phyloP scores from a whole-genome alignment of 2,113 vertebrate genomes.

The Pionites leucogaster region DNA sequence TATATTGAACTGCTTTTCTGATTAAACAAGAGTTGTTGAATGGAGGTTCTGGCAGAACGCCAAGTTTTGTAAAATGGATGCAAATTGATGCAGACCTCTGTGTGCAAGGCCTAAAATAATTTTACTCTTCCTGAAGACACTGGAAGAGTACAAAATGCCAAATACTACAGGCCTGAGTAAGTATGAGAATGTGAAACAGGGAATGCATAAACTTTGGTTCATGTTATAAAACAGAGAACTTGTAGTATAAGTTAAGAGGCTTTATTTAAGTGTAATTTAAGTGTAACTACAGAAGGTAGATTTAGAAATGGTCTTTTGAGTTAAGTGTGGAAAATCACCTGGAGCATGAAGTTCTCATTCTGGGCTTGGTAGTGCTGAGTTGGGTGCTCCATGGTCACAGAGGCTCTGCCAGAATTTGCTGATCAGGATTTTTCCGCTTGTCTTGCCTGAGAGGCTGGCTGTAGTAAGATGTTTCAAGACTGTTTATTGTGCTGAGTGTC shows the following conservation, averaged over 20 bases:
- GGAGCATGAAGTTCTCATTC: background rate
- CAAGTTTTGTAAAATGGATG: background rate
- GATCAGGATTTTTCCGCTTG: background rate
- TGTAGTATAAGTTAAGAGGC: background rate
- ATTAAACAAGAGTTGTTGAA: background rate
- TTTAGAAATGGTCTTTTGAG: background rate
- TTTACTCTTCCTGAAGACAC: background rate
- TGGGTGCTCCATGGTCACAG: background rate
- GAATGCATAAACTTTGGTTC: background rate
- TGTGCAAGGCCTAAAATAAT: background rate
- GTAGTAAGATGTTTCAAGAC: background rate
- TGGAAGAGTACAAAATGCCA: background rate
- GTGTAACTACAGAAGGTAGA: background rate
- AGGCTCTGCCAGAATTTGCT: background rate
- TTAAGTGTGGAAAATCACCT: background rate
- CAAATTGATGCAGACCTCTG: background rate
- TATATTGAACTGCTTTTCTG: background rate
- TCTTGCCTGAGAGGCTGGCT: background rate
- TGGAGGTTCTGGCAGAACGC: background rate
- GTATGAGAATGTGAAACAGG: background rate
- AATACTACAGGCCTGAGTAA: background rate
- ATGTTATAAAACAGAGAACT: background rate
- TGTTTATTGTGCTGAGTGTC: background rate
- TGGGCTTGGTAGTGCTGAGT: background rate
- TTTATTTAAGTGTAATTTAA: background rate